These are phyloP conservation scores for Cheilosia soror DNA, from an alignment of 2,888 invertebrate species.

Conservation along the genomic window DNA sequence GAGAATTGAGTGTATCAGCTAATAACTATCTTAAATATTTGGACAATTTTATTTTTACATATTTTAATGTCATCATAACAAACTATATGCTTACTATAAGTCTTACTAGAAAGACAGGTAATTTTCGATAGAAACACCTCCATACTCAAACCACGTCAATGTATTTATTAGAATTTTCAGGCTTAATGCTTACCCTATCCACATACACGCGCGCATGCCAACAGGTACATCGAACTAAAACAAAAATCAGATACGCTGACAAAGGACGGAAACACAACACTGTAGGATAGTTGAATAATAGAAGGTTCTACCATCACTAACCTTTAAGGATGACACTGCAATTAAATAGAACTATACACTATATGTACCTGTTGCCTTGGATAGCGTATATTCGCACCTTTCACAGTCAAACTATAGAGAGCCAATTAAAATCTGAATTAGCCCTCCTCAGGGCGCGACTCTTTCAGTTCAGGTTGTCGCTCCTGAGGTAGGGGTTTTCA, in stretches of 20 bases:
- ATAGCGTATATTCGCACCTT: background rate
- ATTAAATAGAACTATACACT: background rate
- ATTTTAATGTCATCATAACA: too few species aligned
- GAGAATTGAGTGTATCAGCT: too few species aligned
- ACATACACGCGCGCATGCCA: background rate
- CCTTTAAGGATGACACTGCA: constrained; percentile 53
- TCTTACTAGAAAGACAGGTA: too few species aligned
- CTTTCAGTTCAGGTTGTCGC: constrained; percentile 52
- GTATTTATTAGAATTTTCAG: background rate
- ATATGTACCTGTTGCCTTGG: constrained; percentile 38
- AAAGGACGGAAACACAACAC: constrained; percentile 66
- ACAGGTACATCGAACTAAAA: constrained; percentile 21
- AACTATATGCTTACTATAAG: too few species aligned
- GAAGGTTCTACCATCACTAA: constrained; percentile 50
- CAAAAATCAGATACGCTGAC: constrained; percentile 16
- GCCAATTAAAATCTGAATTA: constrained; percentile 81
- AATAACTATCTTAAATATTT: too few species aligned
- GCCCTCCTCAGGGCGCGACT: constrained; percentile 78
- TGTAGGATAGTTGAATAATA: constrained; percentile 21
- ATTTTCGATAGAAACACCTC: background rate
- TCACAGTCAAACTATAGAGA: constrained; percentile 6
- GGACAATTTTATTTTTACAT: too few species aligned
- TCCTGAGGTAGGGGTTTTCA: constrained; percentile 78
- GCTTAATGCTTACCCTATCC: background rate
- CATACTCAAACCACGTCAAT: background rate